phyloP scores from a whole-genome alignment of 2,888 invertebrate genomes.

The Mythimna lalbum region DNA sequence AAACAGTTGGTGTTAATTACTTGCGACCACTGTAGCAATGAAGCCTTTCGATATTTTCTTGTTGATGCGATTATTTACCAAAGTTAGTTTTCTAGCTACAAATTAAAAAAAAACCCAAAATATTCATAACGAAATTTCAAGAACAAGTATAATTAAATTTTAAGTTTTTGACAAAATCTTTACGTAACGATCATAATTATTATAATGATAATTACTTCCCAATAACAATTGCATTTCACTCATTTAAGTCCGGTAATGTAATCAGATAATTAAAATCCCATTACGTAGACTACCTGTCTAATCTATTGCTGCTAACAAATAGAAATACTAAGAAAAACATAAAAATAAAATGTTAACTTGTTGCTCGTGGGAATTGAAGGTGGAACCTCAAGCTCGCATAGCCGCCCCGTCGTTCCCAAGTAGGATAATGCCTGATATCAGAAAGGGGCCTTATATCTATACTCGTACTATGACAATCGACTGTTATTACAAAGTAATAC shows the following conservation, averaged over 20 bases:
- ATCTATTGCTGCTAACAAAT: neutral
- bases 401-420: neutral
- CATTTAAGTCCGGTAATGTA: neutral
- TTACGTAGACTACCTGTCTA: neutral
- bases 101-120: too few relatives aligned
- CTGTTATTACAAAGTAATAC: too few relatives aligned
- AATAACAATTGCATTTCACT: neutral
- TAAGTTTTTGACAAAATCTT: neutral
- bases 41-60: neutral
- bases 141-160: constrained; percentile 1
- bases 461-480: too few relatives aligned
- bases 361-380: neutral
- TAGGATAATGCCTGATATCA: neutral
- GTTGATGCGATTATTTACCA: neutral
- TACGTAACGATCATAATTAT: neutral
- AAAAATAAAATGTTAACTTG: neutral
- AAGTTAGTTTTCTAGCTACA: too few relatives aligned
- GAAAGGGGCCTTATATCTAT: neutral
- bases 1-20: neutral
- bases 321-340: neutral
- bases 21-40: neutral
- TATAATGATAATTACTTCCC: neutral
- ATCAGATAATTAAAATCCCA: neutral
- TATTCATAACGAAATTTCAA: neutral
- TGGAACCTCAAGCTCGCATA: neutral